A percentile compares a stretch with the other conserved stretches of the same genome.
Conservation (phyloP, 2,888 invertebrate genomes). For the Allolobophora icterica region DNA sequence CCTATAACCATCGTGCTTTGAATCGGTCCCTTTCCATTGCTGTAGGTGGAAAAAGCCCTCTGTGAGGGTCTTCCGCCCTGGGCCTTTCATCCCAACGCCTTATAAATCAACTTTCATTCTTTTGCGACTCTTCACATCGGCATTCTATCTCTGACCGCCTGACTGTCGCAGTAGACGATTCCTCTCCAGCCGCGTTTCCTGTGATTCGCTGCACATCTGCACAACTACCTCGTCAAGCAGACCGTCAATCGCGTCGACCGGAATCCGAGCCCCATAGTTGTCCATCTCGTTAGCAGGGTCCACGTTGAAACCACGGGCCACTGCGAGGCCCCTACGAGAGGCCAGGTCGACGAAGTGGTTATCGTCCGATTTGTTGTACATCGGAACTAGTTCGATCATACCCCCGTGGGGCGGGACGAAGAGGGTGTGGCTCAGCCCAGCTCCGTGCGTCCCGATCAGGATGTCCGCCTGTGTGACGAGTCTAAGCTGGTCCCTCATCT, state of each 20-base stretch:
- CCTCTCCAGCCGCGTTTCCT: not conserved
- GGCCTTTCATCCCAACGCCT: too few species aligned
- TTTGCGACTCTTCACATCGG: too few species aligned
- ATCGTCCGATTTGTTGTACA: constrained; percentile 46
- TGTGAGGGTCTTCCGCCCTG: too few species aligned
- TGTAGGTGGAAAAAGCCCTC: too few species aligned
- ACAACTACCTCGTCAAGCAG: constrained; percentile 38
- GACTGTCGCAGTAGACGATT: not conserved
- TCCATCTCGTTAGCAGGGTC: constrained; percentile 48
- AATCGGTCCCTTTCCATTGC: too few species aligned
- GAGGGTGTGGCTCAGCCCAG: constrained; percentile 24
- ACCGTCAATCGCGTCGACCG: constrained; percentile 40
- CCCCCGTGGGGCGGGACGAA: constrained; percentile 14
- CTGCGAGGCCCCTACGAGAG: constrained; percentile 57
- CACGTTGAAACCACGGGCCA: constrained; percentile 58
- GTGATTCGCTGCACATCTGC: constrained; percentile 66
- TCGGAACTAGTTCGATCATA: not conserved
- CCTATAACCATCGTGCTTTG: too few species aligned
- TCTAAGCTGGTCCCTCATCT: constrained; percentile 7
- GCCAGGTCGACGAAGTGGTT: constrained; percentile 60
- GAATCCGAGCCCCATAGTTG: constrained; percentile 43
- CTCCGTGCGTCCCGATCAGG: constrained; percentile 28
- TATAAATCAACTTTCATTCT: too few species aligned
- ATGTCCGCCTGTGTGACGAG: not conserved
- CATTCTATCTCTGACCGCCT: too few species aligned